phyloP scores from a whole-genome alignment of 2,888 invertebrate genomes.

The Hypercompe scribonia region DNA sequence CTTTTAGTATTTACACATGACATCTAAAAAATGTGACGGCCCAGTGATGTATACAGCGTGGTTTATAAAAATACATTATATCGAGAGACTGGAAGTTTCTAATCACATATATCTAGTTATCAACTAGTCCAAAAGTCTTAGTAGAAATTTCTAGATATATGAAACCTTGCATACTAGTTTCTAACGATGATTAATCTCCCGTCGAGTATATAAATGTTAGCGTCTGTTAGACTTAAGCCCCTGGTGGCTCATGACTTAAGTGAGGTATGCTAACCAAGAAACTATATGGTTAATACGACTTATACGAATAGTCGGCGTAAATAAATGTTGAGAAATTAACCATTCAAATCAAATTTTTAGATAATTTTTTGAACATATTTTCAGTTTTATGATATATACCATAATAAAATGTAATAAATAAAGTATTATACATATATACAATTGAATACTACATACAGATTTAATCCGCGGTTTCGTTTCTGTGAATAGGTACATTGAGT shows the following conservation, averaged over 20 bases:
- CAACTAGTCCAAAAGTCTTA: neutral
- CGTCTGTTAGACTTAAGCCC: neutral
- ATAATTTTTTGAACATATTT: neutral
- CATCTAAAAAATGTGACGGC: no score
- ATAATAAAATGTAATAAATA: no score
- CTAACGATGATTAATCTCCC: neutral
- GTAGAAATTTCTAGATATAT: neutral
- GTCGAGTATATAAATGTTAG: neutral
- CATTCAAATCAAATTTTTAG: neutral
- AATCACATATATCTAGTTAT: neutral
- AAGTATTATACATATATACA: no score
- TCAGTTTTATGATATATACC: no score
- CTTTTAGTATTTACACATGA: no score
- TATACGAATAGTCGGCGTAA: neutral
- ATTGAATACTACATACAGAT: no score
- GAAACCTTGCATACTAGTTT: neutral
- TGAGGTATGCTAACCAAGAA: neutral
- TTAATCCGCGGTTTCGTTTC: neutral
- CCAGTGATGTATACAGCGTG: neutral
- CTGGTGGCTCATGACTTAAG: slow-evolving; percentile 16
- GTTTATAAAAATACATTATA: neutral
- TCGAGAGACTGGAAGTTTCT: neutral
- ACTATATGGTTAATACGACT: slow-evolving; percentile 11
- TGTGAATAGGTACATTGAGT: neutral
- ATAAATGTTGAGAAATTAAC: neutral